A percentile compares a stretch with the other conserved stretches of the same genome.
Conservation (phyloP, 2,797 vertebrate species). For the Myiothlypis coronata region DNA sequence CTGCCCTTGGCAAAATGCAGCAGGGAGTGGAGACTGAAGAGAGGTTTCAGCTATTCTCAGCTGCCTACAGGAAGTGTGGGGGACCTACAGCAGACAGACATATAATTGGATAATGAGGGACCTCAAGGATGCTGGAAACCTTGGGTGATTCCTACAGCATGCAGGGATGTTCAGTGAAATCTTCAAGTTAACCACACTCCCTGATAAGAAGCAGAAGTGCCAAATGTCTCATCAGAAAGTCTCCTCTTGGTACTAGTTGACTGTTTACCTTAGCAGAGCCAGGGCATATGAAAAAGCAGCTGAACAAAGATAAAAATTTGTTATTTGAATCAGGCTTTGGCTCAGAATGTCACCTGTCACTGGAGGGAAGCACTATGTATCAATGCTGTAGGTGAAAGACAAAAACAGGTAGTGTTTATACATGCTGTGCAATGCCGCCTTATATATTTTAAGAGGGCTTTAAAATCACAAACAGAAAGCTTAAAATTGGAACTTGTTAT, state of each 20-base stretch:
- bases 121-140: background rate
- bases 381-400: background rate
- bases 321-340: background rate
- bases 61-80: fast-evolving
- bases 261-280: background rate
- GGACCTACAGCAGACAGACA: background rate
- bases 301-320: background rate
- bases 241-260: background rate
- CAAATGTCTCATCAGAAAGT: background rate
- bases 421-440: background rate
- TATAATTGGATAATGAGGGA: background rate
- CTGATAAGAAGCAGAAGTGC: background rate
- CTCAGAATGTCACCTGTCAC: background rate
- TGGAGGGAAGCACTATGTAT: background rate
- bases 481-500: background rate
- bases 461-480: background rate
- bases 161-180: background rate
- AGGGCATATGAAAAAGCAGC: background rate
- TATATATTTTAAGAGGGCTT: background rate
- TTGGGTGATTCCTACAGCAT: background rate
- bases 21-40: background rate
- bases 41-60: background rate
- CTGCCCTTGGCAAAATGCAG: background rate
- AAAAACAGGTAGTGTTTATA: background rate
- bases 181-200: background rate